Conservation (phyloP, 1,140 invertebrate genomes). For the Papilio polytes region DNA sequence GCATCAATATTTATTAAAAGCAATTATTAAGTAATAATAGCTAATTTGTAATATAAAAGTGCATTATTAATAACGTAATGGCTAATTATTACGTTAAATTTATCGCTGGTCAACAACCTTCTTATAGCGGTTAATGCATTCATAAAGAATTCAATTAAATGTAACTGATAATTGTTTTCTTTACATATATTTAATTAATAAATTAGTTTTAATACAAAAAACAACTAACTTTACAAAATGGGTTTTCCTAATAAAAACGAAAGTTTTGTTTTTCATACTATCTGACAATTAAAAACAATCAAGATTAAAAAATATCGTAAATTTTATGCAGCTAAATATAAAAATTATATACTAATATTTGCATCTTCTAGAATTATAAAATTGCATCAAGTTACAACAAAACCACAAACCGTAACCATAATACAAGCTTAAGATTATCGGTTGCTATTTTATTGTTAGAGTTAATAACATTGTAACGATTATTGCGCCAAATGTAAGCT, state of each 20-base stretch:
- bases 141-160: neutral
- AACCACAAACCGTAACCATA: neutral
- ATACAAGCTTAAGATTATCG: neutral
- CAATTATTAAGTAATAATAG: neutral
- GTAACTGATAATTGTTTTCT: neutral
- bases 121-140: neutral
- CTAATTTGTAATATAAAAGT: neutral
- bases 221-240: too few relatives aligned
- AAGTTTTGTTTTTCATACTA: neutral
- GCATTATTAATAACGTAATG: neutral
- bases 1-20: neutral
- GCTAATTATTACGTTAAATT: neutral
- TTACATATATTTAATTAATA: neutral
- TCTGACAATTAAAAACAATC: neutral
- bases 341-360: neutral
- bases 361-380: neutral
- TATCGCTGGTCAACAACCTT: constrained; percentile 24
- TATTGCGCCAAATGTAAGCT: neutral
- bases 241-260: neutral
- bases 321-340: too few relatives aligned
- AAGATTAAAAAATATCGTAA: too few relatives aligned
- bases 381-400: neutral
- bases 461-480: neutral
- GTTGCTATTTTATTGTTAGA: neutral
- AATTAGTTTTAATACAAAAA: too few relatives aligned